phyloP scores from a whole-genome alignment of 2,888 invertebrate species.

The Agrypnus murinus region DNA sequence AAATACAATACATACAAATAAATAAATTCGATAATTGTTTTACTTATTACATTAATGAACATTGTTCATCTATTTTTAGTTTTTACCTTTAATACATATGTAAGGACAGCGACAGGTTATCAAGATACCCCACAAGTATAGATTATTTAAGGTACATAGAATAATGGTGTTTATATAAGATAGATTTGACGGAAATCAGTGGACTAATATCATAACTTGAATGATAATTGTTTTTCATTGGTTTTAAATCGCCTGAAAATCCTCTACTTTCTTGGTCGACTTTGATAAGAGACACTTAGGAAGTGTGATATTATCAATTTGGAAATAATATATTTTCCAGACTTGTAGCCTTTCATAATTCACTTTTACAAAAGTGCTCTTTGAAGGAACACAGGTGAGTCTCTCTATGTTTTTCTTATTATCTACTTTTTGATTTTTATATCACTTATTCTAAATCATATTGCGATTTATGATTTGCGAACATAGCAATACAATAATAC shows the following conservation, averaged over 20 bases:
- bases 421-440: too few species aligned
- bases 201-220: not conserved
- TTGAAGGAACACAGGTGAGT: conserved; percentile 8
- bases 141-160: not conserved
- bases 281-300: conserved; percentile 7
- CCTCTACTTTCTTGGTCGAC: conserved; percentile 15
- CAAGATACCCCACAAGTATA: not conserved
- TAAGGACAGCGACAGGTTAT: conserved; percentile 9
- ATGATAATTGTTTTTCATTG: not conserved
- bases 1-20: too few species aligned
- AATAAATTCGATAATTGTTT: too few species aligned
- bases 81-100: too few species aligned
- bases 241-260: not conserved
- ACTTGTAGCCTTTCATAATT: too few species aligned
- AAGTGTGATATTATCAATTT: not conserved
- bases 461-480: too few species aligned
- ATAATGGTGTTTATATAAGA: conserved; percentile 10
- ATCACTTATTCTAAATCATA: too few species aligned
- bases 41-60: not conserved
- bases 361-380: not conserved
- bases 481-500: too few species aligned
- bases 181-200: conserved; percentile 19
- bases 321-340: not conserved
- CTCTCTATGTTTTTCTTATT: too few species aligned
- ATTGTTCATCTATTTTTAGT: not conserved